Conservation (phyloP, 1,140 invertebrate species). For the Anadara kagoshimensis region DNA sequence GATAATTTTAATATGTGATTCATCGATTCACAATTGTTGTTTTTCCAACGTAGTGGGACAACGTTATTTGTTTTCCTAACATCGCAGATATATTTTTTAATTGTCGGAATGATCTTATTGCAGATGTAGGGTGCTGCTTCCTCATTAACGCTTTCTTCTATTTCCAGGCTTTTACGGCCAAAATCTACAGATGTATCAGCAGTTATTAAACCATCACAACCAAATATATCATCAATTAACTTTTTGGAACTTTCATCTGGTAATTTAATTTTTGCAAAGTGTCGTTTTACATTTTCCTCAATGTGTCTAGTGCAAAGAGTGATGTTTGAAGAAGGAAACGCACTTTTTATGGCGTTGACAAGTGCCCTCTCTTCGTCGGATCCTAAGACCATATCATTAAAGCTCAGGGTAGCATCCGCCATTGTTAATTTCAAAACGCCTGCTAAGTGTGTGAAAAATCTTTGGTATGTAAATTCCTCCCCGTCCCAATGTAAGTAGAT, state of each 20-base stretch:
- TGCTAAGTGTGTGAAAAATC: slow-evolving; percentile 26
- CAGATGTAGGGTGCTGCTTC: background rate
- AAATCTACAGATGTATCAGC: slow-evolving; percentile 9
- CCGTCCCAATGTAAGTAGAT: slow-evolving; percentile 37
- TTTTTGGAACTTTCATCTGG: slow-evolving; percentile 7
- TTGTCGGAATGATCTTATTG: slow-evolving; percentile 6
- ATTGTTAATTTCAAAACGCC: background rate
- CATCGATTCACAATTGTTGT: slow-evolving; percentile 25
- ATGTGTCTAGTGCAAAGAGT: slow-evolving; percentile 23
- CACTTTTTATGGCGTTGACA: slow-evolving; percentile 10
- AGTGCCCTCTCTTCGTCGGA: slow-evolving; percentile 23
- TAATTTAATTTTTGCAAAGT: slow-evolving; percentile 21
- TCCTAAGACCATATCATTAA: slow-evolving; percentile 19
- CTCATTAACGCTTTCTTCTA: background rate
- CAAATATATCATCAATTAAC: slow-evolving; percentile 2
- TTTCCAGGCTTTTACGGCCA: background rate
- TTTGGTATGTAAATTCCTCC: slow-evolving; percentile 7
- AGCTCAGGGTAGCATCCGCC: background rate
- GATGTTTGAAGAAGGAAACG: background rate
- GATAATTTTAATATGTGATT: slow-evolving; percentile 28
- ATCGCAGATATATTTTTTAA: slow-evolving; percentile 4
- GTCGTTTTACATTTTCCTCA: slow-evolving; percentile 28
- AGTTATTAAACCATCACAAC: slow-evolving; percentile 7
- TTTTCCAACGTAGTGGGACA: slow-evolving; percentile 25
- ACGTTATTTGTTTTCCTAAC: no score